A percentile compares a stretch with the other conserved stretches of the same genome.
Evolutionary conservation across 2,888 invertebrate species (phyloP).

Genomic region (Steinernema carpocapsae): DNA sequence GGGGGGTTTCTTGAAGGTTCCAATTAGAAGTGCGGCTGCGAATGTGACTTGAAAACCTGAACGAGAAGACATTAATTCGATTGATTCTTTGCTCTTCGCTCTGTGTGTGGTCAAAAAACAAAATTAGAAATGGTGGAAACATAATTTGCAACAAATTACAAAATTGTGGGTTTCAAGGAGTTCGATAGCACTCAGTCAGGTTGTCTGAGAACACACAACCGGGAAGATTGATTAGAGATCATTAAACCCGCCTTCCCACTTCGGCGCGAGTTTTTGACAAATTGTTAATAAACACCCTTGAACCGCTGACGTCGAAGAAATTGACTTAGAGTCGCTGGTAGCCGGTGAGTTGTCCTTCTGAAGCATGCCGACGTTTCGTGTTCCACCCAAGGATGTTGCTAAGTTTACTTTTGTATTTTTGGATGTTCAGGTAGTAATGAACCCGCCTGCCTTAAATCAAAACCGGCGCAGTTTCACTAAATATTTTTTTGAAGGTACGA

Average conservation of each 20-base stretch:
- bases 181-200: too few species aligned
- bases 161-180: too few species aligned
- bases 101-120: not conserved
- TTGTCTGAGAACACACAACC: too few species aligned
- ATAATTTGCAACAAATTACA: too few species aligned
- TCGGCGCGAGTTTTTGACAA: constrained; percentile 3
- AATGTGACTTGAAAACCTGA: constrained; percentile 1
- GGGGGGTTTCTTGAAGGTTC: not conserved
- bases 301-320: constrained; percentile 14
- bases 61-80: not conserved
- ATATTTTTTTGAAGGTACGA: constrained; percentile 24
- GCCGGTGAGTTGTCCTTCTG: not conserved
- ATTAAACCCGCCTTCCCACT: constrained; percentile 8
- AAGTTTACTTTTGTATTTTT: not conserved
- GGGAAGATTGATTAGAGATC: constrained; percentile 20
- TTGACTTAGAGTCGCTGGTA: not conserved
- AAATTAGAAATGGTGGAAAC: too few species aligned
- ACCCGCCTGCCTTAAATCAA: too few species aligned
- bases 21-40: constrained; percentile 6
- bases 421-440: too few species aligned
- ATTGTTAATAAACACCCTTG: constrained; percentile 29
- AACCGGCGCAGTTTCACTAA: constrained; percentile 7
- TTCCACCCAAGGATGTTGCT: not conserved
- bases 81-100: not conserved
- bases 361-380: not conserved